phyloP scores from a whole-genome alignment of 2,888 invertebrate genomes.

The Diogma glabrata region DNA sequence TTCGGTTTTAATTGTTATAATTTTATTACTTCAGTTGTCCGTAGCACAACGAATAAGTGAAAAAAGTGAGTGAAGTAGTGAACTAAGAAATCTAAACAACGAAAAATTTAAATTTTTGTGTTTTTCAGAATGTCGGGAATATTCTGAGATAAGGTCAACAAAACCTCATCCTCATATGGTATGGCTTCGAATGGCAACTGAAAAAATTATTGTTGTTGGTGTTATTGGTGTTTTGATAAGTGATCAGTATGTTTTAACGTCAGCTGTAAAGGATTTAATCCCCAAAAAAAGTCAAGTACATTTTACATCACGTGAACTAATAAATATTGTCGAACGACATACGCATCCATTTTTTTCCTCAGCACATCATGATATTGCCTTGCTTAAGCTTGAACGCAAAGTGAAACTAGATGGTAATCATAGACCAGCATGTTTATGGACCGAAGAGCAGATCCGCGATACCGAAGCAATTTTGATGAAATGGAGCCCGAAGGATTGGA shows the following conservation, averaged over 20 bases:
- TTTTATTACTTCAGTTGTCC: no score
- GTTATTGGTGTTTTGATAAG: constrained; percentile 3
- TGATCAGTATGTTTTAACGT: not conserved
- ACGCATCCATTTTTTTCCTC: not conserved
- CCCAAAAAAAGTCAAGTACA: constrained; percentile 2
- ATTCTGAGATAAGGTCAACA: not conserved
- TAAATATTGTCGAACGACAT: not conserved
- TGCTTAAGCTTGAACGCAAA: not conserved
- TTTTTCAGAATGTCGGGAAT: not conserved
- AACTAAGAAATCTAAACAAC: no score
- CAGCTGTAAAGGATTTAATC: not conserved
- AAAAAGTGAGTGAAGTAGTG: no score
- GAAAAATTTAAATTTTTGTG: no score
- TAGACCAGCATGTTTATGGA: constrained; percentile 1
- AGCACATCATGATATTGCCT: not conserved
- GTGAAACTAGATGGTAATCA: not conserved
- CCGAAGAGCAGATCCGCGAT: not conserved
- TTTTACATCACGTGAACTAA: not conserved
- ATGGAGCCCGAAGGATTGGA: not conserved
- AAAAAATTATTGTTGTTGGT: no score
- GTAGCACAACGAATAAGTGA: no score
- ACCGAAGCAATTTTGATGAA: not conserved
- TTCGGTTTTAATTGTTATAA: no score
- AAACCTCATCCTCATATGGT: not conserved
- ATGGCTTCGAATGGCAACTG: constrained; percentile 2